These are phyloP conservation scores for Liposcelis brunnea DNA, from an alignment of 2,888 invertebrate genomes.

Conservation along the genomic window DNA sequence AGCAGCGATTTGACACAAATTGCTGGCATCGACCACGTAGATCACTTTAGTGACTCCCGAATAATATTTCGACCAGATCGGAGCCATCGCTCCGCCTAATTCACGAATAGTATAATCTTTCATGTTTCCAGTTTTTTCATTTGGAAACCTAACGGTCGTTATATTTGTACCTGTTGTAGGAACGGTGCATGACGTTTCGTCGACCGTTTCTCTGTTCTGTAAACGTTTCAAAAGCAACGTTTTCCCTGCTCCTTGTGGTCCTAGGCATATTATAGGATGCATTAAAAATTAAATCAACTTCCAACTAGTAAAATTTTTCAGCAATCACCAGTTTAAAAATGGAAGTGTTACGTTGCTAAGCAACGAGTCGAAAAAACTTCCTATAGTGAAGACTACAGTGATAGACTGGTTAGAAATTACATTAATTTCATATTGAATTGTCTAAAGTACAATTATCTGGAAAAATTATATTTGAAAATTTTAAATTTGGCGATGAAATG, in stretches of 20 bases:
- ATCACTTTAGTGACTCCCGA: conserved; percentile 40
- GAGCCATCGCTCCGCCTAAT: conserved; percentile 66
- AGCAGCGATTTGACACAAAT: conserved; percentile 71
- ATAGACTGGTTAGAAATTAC: too few relatives aligned
- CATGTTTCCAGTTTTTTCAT: conserved; percentile 20
- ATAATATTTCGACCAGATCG: conserved; percentile 64
- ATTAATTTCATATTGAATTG: too few relatives aligned
- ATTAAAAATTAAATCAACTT: too few relatives aligned
- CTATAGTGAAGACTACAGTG: too few relatives aligned
- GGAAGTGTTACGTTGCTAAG: too few relatives aligned
- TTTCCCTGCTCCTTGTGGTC: conserved; percentile 66
- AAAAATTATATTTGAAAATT: too few relatives aligned
- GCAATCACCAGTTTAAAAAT: too few relatives aligned
- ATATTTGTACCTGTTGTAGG: conserved; percentile 67
- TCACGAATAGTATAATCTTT: conserved; percentile 43
- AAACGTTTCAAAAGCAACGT: conserved; percentile 58
- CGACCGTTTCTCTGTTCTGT: conserved; percentile 49
- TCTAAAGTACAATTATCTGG: too few relatives aligned
- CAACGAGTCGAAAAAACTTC: too few relatives aligned
- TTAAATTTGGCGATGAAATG: too few relatives aligned
- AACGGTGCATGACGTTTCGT: conserved; percentile 59
- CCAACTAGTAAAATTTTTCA: too few relatives aligned
- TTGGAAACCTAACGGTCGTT: conserved; percentile 39
- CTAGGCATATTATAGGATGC: conserved; percentile 43
- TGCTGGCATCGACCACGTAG: conserved; percentile 68